These are phyloP conservation scores for Sepioteuthis lessoniana DNA, from an alignment of 2,888 invertebrate genomes.

Conservation along the genomic window DNA sequence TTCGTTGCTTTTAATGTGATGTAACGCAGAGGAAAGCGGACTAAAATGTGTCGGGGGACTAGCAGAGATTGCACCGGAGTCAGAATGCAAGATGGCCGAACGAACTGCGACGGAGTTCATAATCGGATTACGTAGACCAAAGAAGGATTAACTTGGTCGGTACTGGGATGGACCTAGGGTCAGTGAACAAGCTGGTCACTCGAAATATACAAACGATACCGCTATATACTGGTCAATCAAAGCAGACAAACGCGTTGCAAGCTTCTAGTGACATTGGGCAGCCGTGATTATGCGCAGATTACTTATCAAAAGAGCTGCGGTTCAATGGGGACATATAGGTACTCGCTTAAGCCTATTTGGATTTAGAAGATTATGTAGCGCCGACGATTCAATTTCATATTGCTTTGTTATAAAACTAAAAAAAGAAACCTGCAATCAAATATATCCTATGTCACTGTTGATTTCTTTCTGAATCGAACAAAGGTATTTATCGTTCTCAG, in stretches of 20 bases:
- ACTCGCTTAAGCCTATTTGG: background rate
- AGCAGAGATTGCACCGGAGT: conserved; percentile 33
- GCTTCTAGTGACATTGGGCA: background rate
- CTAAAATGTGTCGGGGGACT: conserved; percentile 21
- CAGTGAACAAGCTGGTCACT: background rate
- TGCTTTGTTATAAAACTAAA: background rate
- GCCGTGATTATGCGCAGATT: background rate
- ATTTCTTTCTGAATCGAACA: no score
- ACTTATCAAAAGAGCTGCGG: background rate
- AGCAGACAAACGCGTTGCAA: background rate
- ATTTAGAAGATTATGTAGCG: background rate
- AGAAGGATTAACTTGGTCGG: background rate
- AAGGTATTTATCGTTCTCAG: no score
- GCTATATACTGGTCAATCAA: background rate
- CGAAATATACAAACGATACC: background rate
- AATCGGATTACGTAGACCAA: background rate
- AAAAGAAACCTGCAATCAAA: background rate
- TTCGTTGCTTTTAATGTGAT: conserved; percentile 1
- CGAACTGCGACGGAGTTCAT: background rate
- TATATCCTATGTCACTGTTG: background rate
- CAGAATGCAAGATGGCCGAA: background rate
- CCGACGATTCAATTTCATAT: background rate
- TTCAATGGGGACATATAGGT: background rate
- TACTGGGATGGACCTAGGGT: background rate
- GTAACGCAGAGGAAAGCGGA: background rate